These are phyloP conservation scores for Syngnathus typhle DNA, from an alignment of 2,113 vertebrate species.

Conservation along the genomic window DNA sequence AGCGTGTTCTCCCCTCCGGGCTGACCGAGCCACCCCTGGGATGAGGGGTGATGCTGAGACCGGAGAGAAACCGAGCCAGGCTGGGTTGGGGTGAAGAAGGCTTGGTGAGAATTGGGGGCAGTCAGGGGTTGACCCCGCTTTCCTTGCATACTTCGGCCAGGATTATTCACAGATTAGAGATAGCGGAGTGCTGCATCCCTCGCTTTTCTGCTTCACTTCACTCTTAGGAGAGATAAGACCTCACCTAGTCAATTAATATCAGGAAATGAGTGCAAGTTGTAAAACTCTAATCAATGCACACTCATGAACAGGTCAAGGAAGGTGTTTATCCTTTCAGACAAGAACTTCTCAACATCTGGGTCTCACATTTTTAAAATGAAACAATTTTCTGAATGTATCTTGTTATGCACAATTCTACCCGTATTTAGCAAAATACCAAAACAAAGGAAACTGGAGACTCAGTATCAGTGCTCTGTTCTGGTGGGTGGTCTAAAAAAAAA, in stretches of 20 bases:
- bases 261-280: constrained; percentile 55
- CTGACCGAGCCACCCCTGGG: constrained; percentile 65
- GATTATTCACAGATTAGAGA: constrained; percentile 76
- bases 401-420: too few relatives aligned
- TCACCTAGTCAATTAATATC: constrained; percentile 42
- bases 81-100: constrained; percentile 20
- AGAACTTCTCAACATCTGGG: background rate
- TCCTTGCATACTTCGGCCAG: constrained; percentile 69
- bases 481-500: constrained; percentile 67
- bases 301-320: constrained; percentile 37
- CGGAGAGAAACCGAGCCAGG: constrained; percentile 15
- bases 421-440: too few relatives aligned
- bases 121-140: constrained; percentile 77
- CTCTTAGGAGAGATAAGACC: constrained; percentile 51
- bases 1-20: constrained; percentile 91
- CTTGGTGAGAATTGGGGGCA: constrained; percentile 44
- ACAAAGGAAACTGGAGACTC: constrained; percentile 41
- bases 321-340: constrained; percentile 9
- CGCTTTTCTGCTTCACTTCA: constrained; percentile 38
- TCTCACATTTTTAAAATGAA: background rate
- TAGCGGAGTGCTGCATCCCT: constrained; percentile 29
- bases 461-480: constrained; percentile 76
- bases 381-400: too few relatives aligned
- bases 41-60: constrained; percentile 41
- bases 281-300: constrained; percentile 52